Base-by-base conservation (phyloP, 1,140 invertebrate genomes). In the Drosophila biarmipes region DNA sequence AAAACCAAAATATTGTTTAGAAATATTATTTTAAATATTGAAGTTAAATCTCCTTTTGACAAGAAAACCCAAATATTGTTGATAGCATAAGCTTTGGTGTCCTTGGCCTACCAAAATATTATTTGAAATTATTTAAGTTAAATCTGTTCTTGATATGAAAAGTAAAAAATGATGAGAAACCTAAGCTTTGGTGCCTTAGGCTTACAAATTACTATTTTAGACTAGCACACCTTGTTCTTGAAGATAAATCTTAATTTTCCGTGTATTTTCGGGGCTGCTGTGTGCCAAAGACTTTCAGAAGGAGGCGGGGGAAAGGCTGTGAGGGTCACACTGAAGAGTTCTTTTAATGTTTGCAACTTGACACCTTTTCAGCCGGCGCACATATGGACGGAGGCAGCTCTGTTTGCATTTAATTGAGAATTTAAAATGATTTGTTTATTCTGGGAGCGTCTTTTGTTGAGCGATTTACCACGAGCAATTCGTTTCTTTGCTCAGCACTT, bases 401-500 rank as follows among this genome's bases (percentile, higher is more conserved):
- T 86, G 68, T 85, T 86, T 80, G 74, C 78, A 63, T 87, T 87
- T 89, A 87, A 89, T 87, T 89, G 84, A 89, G 84, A 89, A 89
- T 89, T 89, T 89, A 62, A 84, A 89, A 89, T 89, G 82, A 87
- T 87, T 87, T 89, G 84, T 89, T 84, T 87, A 80, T 86, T 66
- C 77, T 85, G 45, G 38, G 45, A 61, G 51, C 77, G 66, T 75
- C 84, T 89, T 89, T 89, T 89, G 78, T 89, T 77, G 63, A 80
- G 78, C 77, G 67, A 73, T 76, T 75, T 59, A 74, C 84, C 79
- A 61, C 45, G 45, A 84, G 82, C 82, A 38, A 56, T 85, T 90
- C 66, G 40, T 34, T 76, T 84, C 80, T 84, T 84, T 84, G 66
- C 80, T 76, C 42, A 85, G 56, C 80, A 85, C 80, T 85, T 85